Evolutionary conservation across 2,888 invertebrate genomes (phyloP), one percentile per base, ranked within the genome.

Genomic region (Euplagia quadripunctaria): DNA sequence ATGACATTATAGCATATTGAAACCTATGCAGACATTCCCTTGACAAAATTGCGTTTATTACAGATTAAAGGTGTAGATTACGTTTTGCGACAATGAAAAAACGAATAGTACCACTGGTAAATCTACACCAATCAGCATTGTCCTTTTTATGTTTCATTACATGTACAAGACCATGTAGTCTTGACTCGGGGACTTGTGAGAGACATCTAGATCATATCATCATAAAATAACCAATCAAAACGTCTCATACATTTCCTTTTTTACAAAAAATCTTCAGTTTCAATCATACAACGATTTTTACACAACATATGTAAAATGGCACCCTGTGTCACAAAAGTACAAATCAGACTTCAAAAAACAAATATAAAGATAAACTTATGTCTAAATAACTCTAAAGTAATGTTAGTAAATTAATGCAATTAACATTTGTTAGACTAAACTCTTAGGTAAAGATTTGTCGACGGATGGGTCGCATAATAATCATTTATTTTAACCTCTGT

Each of bases 281-380:
- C 74, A 81, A 84, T 74, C 77, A 85, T 66, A 80, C 67, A 75
- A 78, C 74, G 66, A 51, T 68, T 51, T 63, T 31, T 64, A 51
- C 42, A 72, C 52, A 72, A 72, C 51, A 80, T 73, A 31, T 61
- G 14, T 69, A 74, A 86, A 86, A 93, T 93, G 93, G 93, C 93
- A 93, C 93, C 91, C 89, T 91, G 92, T 89, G 87, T 90, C 87
- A 86, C 83, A 86, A 86, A 83, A 85, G 70, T 78, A 85, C 73
- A 82, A 86, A 82, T 91, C 90, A 92, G 91, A 89, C 91, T 92
- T 92, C 78, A 88, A 81, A 80, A 82, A 84, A 83, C 79, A 79
- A 79, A 58, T 61, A 74, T 82, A 81, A 75, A 74, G 76, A 76
- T 74, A 72, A 81, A 81, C 80, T 82, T 84, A 83, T 69, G 7